A percentile compares a stretch with the other conserved stretches of the same genome.
Conservation (phyloP, 2,888 invertebrate species). For the Apomyelois bistriatella region DNA sequence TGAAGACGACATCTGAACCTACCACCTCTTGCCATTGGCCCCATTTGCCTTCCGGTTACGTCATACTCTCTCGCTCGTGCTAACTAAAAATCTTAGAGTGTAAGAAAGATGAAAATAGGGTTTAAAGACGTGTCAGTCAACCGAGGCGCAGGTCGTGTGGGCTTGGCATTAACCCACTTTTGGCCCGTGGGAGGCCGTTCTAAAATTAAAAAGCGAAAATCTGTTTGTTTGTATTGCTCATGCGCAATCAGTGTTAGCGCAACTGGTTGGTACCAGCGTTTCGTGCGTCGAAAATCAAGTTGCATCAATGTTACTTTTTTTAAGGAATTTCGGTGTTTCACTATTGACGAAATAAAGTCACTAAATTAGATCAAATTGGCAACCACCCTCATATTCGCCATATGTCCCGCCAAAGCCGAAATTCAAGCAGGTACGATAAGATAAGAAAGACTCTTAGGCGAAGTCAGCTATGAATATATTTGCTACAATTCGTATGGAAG, state of each 20-base stretch:
- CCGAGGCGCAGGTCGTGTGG: slow-evolving; percentile 61
- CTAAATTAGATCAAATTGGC: not conserved
- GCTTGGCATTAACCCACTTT: slow-evolving; percentile 76
- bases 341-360: not conserved
- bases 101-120: slow-evolving; percentile 41
- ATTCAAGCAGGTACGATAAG: too few species aligned
- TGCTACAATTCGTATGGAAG: too few species aligned
- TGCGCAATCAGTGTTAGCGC: slow-evolving; percentile 54
- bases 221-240: slow-evolving; percentile 47
- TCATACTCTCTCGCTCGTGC: slow-evolving; percentile 34
- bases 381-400: too few species aligned
- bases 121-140: slow-evolving; percentile 49
- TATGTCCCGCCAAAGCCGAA: too few species aligned
- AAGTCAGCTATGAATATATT: too few species aligned
- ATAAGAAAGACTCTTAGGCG: too few species aligned
- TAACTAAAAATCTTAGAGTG: slow-evolving; percentile 26
- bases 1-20: slow-evolving; percentile 23
- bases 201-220: slow-evolving; percentile 62
- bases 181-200: slow-evolving; percentile 70
- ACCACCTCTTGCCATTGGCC: slow-evolving; percentile 45
- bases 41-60: slow-evolving; percentile 42
- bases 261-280: slow-evolving; percentile 29
- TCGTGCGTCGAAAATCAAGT: slow-evolving; percentile 1
- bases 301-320: not conserved
- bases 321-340: not conserved